Base-by-base conservation (phyloP, 2,888 invertebrate species). In the Diaprepes abbreviatus region DNA sequence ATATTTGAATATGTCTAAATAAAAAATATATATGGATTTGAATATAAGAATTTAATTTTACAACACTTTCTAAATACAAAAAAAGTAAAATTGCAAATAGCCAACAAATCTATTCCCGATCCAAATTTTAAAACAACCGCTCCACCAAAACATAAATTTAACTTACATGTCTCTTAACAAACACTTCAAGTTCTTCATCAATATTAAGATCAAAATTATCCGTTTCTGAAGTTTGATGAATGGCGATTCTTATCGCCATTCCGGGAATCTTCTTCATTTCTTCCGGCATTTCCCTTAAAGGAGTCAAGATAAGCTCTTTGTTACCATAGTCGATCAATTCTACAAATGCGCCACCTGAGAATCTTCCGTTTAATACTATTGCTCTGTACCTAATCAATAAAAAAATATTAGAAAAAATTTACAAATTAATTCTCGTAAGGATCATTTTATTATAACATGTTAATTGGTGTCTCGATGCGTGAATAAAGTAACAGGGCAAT, bases 321-420 rank as follows among this genome's bases (percentile, higher is more conserved):
- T 80, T 80, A 3, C 82, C 82, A 70, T 76, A 81, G 69, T 82
- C 82, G 1, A 82, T 60, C 36, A 78, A 79, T 14, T 74, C 72
- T 2, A 81, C 79, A 14, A 74, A 48, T 21, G 79, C 73, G n/a
- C 72, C 40, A 19, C 75, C 77, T 17, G 33, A 9, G 5, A 21
- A 1, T n/a, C 24, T 58, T 12, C 14, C 9, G n/a, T 52, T 24
- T 7, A 66, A 6, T 10, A 66, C 59, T 14, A 60, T 52, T 7
- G 40, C 66, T 58, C 81, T 71, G 64, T 71, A 79, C 81, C 81
- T 80, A 67, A n/a, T 28, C 69, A 24, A 68, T 43, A 40, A 60
- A 69, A 35, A 59, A n/a, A n/a, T n/a, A n/a, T n/a, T n/a, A n/a
- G n/a, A n/a, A n/a, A n/a, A n/a, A n/a, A n/a, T n/a, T n/a, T n/a